Conservation (phyloP, 2,888 invertebrate species). For the Chrysolina haemoptera region DNA sequence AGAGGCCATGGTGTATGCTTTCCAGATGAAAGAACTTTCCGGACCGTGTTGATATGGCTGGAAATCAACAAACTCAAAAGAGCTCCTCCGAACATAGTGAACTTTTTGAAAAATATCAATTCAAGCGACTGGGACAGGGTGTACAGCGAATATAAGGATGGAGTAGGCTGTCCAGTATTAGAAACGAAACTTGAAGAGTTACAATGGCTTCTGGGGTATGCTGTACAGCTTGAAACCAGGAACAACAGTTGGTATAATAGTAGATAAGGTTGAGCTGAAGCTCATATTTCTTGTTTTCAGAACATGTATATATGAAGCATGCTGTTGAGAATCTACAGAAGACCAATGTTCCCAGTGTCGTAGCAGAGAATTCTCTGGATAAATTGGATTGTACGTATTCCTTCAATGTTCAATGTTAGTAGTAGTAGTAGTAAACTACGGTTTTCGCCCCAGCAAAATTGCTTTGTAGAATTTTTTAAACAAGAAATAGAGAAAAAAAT, state of each 20-base stretch:
- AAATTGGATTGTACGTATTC: constrained; percentile 85
- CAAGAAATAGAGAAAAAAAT: too few species aligned
- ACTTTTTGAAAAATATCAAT: constrained; percentile 79
- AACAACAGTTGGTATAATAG: constrained; percentile 77
- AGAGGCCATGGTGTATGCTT: constrained; percentile 42
- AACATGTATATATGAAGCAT: constrained; percentile 79
- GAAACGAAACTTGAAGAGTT: constrained; percentile 78
- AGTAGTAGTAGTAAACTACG: too few species aligned
- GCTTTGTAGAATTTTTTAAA: too few species aligned
- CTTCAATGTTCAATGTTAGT: background rate
- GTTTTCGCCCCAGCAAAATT: too few species aligned
- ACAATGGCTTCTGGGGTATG: constrained; percentile 89
- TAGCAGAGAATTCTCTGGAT: constrained; percentile 87
- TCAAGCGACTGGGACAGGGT: constrained; percentile 80
- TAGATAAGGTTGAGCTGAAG: background rate
- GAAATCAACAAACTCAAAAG: constrained; percentile 95
- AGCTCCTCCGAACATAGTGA: constrained; percentile 87
- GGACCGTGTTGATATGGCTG: constrained; percentile 89
- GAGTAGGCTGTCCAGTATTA: constrained; percentile 81
- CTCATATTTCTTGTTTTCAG: constrained; percentile 69
- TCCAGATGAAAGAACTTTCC: constrained; percentile 85
- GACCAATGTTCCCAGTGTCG: constrained; percentile 78
- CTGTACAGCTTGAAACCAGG: constrained; percentile 86
- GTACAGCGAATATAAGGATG: constrained; percentile 82
- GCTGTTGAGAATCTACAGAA: constrained; percentile 76